Evolutionary conservation across 2,888 invertebrate species (phyloP).

Genomic region (Tortricodes alternella): DNA sequence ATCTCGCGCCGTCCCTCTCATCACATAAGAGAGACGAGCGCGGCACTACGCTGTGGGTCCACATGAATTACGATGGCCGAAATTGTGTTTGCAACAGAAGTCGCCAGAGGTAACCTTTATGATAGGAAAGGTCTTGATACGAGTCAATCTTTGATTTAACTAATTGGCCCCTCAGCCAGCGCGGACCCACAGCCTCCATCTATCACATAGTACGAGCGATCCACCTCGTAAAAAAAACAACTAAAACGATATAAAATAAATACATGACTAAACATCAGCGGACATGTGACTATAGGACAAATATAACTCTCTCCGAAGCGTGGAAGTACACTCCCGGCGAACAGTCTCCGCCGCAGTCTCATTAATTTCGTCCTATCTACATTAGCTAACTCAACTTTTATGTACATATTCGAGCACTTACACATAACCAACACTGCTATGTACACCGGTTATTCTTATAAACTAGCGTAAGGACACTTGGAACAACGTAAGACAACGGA

Average conservation of each 20-base stretch:
- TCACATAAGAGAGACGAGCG: slow-evolving; percentile 15
- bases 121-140: slow-evolving; percentile 8
- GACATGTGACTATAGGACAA: slow-evolving; percentile 43
- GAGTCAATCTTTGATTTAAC: slow-evolving; percentile 16
- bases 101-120: not conserved
- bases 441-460: slow-evolving; percentile 54
- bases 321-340: too few relatives aligned
- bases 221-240: slow-evolving; percentile 42
- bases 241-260: slow-evolving; percentile 49
- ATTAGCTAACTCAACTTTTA: slow-evolving; percentile 50
- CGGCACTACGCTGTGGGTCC: slow-evolving; percentile 13
- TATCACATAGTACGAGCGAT: slow-evolving; percentile 39
- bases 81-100: not conserved
- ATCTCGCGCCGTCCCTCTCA: slow-evolving; percentile 10
- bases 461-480: slow-evolving; percentile 78
- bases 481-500: slow-evolving; percentile 51
- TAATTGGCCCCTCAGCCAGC: slow-evolving; percentile 19
- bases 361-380: slow-evolving; percentile 46
- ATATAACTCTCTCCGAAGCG: slow-evolving; percentile 37
- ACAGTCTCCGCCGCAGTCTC: slow-evolving; percentile 26
- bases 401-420: slow-evolving; percentile 59
- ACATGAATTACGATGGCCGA: slow-evolving; percentile 13
- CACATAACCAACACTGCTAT: slow-evolving; percentile 40
- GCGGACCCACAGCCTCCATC: slow-evolving; percentile 21
- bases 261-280: slow-evolving; percentile 52